Conservation (phyloP, 2,113 vertebrate genomes). For the Lagopus muta region DNA sequence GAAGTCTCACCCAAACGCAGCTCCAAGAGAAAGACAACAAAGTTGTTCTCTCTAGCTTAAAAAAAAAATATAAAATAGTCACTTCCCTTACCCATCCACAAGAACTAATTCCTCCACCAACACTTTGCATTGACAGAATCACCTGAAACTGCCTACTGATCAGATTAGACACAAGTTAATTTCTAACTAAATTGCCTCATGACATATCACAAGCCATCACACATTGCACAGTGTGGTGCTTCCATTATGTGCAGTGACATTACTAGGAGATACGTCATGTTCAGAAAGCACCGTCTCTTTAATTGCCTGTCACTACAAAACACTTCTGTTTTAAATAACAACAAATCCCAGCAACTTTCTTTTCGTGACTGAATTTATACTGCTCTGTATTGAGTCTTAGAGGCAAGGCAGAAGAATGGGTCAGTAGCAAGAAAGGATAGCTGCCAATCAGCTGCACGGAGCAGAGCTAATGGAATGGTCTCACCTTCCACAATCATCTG, state of each 20-base stretch:
- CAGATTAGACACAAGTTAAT: conserved; percentile 63
- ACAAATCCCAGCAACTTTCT: background rate
- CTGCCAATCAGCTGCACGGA: background rate
- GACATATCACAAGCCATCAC: background rate
- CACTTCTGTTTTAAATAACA: background rate
- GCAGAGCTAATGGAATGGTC: background rate
- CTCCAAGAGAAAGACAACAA: background rate
- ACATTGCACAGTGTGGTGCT: background rate
- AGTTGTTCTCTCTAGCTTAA: background rate
- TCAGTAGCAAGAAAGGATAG: background rate
- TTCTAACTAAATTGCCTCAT: conserved; percentile 22
- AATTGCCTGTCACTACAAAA: conserved; percentile 17
- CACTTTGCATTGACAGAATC: background rate
- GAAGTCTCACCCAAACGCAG: background rate
- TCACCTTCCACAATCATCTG: background rate
- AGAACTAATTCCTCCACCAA: background rate
- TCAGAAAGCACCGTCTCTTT: conserved; percentile 13
- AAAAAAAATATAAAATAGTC: background rate
- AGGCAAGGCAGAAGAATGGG: background rate
- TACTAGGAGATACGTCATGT: background rate
- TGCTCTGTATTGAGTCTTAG: background rate
- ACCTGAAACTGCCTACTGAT: conserved; percentile 12
- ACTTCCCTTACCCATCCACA: background rate
- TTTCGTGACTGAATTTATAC: background rate
- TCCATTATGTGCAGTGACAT: conserved; percentile 22